Evolutionary conservation across 2,113 vertebrate genomes (phyloP).

Genomic region (Egretta garzetta): DNA sequence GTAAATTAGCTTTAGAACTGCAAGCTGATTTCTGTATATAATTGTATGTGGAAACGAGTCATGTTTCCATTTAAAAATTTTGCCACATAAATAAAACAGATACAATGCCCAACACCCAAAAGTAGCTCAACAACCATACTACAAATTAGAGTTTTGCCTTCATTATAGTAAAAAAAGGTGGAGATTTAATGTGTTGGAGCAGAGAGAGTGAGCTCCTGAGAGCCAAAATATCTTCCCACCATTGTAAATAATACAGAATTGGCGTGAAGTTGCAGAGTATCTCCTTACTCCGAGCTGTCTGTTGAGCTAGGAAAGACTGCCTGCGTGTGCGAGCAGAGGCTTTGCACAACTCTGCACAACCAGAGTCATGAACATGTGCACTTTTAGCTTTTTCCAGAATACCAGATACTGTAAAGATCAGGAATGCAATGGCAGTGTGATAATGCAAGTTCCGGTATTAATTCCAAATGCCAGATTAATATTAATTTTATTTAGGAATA

Average conservation of each 20-base stretch:
- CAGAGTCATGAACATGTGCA: not conserved
- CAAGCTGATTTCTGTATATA: not conserved
- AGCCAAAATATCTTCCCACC: not conserved
- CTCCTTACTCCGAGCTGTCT: not conserved
- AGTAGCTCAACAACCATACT: not conserved
- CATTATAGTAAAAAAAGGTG: not conserved
- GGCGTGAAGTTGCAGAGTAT: no score
- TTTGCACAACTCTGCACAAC: not conserved
- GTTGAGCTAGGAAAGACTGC: not conserved
- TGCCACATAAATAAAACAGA: not conserved
- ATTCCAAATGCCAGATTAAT: not conserved
- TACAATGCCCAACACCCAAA: not conserved
- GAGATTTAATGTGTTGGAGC: not conserved
- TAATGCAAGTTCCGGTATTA: not conserved
- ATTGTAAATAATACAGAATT: not conserved
- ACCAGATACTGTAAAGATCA: not conserved
- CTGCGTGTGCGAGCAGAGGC: not conserved
- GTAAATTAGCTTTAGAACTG: not conserved
- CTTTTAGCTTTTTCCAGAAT: not conserved
- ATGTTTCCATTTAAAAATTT: not conserved
- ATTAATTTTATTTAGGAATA: not conserved
- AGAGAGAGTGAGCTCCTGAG: not conserved
- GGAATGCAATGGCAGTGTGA: not conserved
- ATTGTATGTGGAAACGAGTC: not conserved
- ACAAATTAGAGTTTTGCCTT: not conserved